Conservation (phyloP, 2,113 vertebrate genomes). For the Epinephelus fuscoguttatus region DNA sequence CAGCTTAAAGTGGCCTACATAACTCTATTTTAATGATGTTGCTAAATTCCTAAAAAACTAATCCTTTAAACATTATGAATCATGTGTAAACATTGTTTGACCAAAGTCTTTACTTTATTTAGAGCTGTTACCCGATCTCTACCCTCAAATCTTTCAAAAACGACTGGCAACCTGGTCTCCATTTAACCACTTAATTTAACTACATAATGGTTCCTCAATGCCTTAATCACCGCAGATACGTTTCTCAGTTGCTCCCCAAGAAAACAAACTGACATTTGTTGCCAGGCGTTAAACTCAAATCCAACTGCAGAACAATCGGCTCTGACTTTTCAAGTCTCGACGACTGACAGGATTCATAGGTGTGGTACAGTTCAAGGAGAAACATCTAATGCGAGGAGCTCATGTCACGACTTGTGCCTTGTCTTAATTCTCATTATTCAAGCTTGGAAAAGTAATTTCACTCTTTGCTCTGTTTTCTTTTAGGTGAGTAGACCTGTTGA, state of each 20-base stretch:
- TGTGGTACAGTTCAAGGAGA: slow-evolving; percentile 37
- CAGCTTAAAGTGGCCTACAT: not conserved
- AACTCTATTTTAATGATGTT: slow-evolving; percentile 22
- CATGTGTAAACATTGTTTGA: slow-evolving; percentile 41
- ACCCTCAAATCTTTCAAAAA: slow-evolving; percentile 38
- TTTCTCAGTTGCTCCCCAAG: slow-evolving; percentile 53
- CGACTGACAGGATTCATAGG: slow-evolving; percentile 35
- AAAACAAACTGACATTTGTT: slow-evolving; percentile 70
- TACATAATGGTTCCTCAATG: slow-evolving; percentile 73
- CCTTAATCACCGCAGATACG: slow-evolving; percentile 58
- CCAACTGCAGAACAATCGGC: slow-evolving; percentile 30
- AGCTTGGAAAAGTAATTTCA: slow-evolving; percentile 58
- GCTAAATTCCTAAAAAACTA: slow-evolving; percentile 5
- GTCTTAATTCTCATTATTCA: slow-evolving; percentile 55
- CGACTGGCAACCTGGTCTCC: slow-evolving; percentile 66
- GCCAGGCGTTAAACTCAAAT: slow-evolving; percentile 47
- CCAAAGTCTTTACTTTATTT: not conserved
- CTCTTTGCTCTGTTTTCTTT: slow-evolving; percentile 53
- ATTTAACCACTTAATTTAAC: slow-evolving; percentile 76
- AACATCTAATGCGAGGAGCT: slow-evolving; percentile 24
- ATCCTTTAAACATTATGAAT: slow-evolving; percentile 22
- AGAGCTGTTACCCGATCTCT: slow-evolving; percentile 27
- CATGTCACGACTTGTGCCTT: slow-evolving; percentile 60
- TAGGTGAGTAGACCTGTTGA: slow-evolving; percentile 43
- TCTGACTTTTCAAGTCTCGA: slow-evolving; percentile 10